A percentile compares a stretch with the other conserved stretches of the same genome.
These are phyloP conservation scores for Ctenoplectra terminalis DNA, from an alignment of 1,140 invertebrate genomes.

Conservation along the genomic window DNA sequence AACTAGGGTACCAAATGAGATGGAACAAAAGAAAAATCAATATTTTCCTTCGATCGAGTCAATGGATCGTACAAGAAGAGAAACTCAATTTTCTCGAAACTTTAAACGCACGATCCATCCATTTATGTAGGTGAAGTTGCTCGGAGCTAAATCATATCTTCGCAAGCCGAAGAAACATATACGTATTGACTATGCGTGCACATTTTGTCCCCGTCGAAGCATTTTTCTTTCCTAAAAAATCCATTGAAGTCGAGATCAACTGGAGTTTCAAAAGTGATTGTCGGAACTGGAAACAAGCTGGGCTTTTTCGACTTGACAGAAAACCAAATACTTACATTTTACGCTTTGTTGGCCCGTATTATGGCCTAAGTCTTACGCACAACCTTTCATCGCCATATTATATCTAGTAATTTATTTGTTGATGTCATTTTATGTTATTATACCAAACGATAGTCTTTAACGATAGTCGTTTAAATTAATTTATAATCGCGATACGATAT, in stretches of 20 bases:
- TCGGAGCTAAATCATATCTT: not conserved
- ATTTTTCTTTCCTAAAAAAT: not conserved
- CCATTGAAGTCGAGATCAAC: not conserved
- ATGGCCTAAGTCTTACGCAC: not conserved
- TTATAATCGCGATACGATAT: not conserved
- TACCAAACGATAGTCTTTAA: not conserved
- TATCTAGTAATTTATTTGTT: slow-evolving; percentile 29
- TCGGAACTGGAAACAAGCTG: not conserved
- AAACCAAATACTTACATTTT: slow-evolving; percentile 20
- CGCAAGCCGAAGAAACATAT: not conserved
- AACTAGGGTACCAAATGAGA: not conserved
- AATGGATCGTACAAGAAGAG: not conserved
- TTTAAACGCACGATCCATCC: slow-evolving; percentile 30
- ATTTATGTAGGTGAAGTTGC: slow-evolving; percentile 45
- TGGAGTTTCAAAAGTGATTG: not conserved
- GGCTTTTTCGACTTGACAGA: no score
- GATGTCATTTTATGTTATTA: not conserved
- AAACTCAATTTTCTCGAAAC: slow-evolving; percentile 4
- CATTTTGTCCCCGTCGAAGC: not conserved
- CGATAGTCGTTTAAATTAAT: not conserved
- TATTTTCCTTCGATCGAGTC: slow-evolving; percentile 31
- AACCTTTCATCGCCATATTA: slow-evolving; percentile 39
- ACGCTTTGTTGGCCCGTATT: slow-evolving; percentile 6
- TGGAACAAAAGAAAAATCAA: slow-evolving; percentile 24
- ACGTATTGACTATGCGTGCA: not conserved